These are phyloP conservation scores for Pangasianodon gigas DNA, from an alignment of 2,113 vertebrate species.

Conservation along the genomic window DNA sequence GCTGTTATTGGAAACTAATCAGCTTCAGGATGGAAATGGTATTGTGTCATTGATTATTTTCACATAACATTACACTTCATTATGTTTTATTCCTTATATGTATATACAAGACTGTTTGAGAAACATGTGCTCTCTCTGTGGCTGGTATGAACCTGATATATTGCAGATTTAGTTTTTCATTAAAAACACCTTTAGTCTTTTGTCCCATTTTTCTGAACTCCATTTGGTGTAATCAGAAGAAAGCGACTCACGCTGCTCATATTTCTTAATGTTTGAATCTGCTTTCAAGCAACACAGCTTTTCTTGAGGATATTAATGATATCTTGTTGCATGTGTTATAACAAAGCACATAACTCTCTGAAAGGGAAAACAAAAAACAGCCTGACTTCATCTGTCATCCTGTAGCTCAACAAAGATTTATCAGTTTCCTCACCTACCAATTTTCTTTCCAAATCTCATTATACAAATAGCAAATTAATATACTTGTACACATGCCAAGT, in stretches of 20 bases:
- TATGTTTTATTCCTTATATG: neutral
- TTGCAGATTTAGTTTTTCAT: slow-evolving; percentile 49
- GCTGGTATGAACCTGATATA: slow-evolving; percentile 42
- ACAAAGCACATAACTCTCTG: slow-evolving; percentile 18
- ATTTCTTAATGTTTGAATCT: slow-evolving; percentile 43
- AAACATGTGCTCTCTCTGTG: slow-evolving; percentile 34
- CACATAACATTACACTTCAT: neutral
- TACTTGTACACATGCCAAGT: neutral
- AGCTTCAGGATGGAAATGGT: neutral
- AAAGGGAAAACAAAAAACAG: slow-evolving; percentile 5
- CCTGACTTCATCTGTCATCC: slow-evolving; percentile 11
- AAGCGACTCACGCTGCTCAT: slow-evolving; percentile 45
- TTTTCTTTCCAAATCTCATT: slow-evolving; percentile 16
- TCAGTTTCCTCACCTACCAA: neutral
- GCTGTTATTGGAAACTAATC: neutral
- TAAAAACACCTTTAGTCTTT: slow-evolving; percentile 39
- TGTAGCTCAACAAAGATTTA: slow-evolving; percentile 32
- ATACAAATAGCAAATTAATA: slow-evolving; percentile 9
- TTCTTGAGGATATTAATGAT: slow-evolving; percentile 51
- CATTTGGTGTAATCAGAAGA: slow-evolving; percentile 57
- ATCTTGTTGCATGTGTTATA: slow-evolving; percentile 17
- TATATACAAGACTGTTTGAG: slow-evolving; percentile 28
- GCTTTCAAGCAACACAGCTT: slow-evolving; percentile 39
- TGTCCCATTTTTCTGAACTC: slow-evolving; percentile 38
- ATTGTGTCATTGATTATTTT: neutral